Evolutionary conservation across 2,797 vertebrate genomes (phyloP).

Genomic region (Apogon hyalosoma): DNA sequence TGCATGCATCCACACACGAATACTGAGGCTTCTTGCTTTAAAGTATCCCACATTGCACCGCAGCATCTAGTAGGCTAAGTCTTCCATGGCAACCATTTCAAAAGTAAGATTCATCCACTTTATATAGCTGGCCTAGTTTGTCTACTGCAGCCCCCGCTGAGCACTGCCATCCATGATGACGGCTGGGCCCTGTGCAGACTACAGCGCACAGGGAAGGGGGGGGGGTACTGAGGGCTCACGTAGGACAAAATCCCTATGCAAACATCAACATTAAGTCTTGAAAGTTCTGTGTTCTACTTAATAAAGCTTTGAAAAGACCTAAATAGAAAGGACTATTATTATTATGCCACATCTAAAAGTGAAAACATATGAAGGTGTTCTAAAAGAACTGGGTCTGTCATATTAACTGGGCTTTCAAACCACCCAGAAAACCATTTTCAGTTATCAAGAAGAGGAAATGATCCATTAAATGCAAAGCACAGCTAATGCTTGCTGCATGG

Average conservation of each 20-base stretch:
- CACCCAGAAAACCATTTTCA: too few relatives aligned
- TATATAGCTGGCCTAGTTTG: conserved; percentile 79
- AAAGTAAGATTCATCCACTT: conserved; percentile 75
- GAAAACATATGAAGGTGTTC: too few relatives aligned
- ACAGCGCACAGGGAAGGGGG: conserved; percentile 13
- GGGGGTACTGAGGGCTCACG: conserved; percentile 5
- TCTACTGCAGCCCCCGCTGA: conserved; percentile 62
- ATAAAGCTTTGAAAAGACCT: conserved; percentile 34
- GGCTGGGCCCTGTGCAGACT: conserved; percentile 42
- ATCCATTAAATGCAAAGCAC: too few relatives aligned
- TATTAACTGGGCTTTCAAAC: too few relatives aligned
- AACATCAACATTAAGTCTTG: conserved; percentile 52
- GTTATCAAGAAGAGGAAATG: too few relatives aligned
- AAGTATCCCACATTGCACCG: conserved; percentile 53
- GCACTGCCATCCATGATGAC: conserved; percentile 57
- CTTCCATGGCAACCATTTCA: conserved; percentile 72
- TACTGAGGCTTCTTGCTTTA: conserved; percentile 10
- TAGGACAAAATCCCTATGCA: conserved; percentile 37
- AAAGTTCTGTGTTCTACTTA: conserved; percentile 60
- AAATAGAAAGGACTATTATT: conserved; percentile 30
- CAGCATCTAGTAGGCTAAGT: conserved; percentile 49
- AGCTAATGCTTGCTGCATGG: too few relatives aligned
- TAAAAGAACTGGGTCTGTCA: too few relatives aligned
- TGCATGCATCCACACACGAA: conserved; percentile 3
- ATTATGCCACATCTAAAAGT: not conserved